Percentiles rank a stretch among this genome's conserved stretches.
phyloP scores from a whole-genome alignment of 2,797 vertebrate genomes.

The Peromyscus nudipes region DNA sequence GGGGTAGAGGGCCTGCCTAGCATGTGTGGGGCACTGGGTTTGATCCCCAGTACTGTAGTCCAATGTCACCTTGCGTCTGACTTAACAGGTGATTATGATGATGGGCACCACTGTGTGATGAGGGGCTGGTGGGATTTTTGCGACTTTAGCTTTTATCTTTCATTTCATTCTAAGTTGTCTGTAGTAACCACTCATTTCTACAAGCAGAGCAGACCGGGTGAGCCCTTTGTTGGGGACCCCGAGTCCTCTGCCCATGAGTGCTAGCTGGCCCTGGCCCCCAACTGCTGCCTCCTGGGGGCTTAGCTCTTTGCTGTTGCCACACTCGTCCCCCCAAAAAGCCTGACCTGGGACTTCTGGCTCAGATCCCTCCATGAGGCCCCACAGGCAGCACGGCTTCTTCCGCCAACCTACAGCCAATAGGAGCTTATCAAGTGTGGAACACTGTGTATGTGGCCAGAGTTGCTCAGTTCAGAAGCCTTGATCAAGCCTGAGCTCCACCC shows the following conservation, averaged over 20 bases:
- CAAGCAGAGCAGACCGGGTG: neutral
- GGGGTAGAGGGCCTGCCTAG: neutral
- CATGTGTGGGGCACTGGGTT: neutral
- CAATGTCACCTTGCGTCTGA: neutral
- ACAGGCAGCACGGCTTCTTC: neutral
- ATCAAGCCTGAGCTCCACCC: neutral
- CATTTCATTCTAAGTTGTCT: neutral
- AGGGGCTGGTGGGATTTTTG: neutral
- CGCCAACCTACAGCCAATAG: neutral
- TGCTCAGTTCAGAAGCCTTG: neutral
- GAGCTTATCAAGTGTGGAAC: neutral
- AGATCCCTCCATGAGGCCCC: neutral
- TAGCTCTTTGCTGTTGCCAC: neutral
- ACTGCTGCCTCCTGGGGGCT: neutral
- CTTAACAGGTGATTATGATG: neutral
- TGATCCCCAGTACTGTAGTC: neutral
- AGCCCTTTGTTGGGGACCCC: neutral
- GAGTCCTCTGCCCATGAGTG: neutral
- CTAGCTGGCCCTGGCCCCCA: accelerated
- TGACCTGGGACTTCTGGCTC: neutral
- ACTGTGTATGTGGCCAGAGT: accelerated
- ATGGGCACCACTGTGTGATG: neutral
- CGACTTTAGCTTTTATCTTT: neutral
- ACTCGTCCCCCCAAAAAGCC: neutral
- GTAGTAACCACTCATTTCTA: neutral